These are phyloP conservation scores for Syrrhaptes paradoxus DNA, from an alignment of 2,113 vertebrate species.

Conservation along the genomic window DNA sequence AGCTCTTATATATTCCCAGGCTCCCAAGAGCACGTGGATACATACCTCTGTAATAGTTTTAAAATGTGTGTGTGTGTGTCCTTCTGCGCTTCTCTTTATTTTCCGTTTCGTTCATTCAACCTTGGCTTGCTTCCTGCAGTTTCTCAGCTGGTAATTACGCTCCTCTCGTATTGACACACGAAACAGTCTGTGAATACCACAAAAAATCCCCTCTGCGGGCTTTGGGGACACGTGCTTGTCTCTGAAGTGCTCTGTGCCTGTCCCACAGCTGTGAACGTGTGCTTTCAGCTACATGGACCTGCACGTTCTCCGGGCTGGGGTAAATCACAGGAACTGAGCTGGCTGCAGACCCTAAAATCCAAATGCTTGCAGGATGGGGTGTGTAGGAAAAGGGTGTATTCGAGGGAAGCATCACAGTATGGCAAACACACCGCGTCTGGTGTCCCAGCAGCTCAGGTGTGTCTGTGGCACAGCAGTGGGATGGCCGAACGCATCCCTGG, in stretches of 20 bases:
- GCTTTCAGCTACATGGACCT: background rate
- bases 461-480: background rate
- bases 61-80: constrained; percentile 38
- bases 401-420: fast-evolving
- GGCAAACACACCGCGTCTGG: fast-evolving
- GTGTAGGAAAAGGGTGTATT: background rate
- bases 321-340: background rate
- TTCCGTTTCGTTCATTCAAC: constrained; percentile 44
- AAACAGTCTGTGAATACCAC: constrained; percentile 9
- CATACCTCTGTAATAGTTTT: constrained; percentile 55
- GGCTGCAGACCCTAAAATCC: background rate
- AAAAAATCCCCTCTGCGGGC: constrained; percentile 2
- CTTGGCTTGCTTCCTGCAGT: constrained; percentile 54
- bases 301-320: background rate
- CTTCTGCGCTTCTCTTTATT: background rate
- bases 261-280: background rate
- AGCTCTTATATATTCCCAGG: constrained; percentile 47
- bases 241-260: background rate
- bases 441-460: background rate
- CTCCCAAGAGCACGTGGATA: constrained; percentile 31
- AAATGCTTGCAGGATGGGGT: background rate
- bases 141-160: constrained; percentile 40
- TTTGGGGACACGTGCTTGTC: background rate
- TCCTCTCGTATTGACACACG: constrained; percentile 14
- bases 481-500: background rate